phyloP scores from a whole-genome alignment of 1,140 invertebrate genomes.

The Penaeus japonicus region DNA sequence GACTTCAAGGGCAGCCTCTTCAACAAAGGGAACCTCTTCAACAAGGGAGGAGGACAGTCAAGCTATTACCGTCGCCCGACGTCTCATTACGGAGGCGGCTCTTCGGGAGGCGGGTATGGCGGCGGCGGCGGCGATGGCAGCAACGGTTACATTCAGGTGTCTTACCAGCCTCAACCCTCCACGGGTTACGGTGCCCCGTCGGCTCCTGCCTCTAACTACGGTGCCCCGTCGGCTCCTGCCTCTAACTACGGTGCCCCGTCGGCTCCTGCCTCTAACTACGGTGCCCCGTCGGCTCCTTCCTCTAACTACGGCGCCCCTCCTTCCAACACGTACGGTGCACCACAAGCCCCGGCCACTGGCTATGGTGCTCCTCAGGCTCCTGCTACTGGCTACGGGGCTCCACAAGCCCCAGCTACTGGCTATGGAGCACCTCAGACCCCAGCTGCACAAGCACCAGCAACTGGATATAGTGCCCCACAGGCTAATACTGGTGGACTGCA shows the following conservation, averaged over 20 bases:
- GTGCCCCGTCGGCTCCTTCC: not conserved
- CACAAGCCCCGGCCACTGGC: not conserved
- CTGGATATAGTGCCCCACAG: slow-evolving; percentile 19
- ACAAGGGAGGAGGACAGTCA: slow-evolving; percentile 26
- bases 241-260: not conserved
- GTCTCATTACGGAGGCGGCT: slow-evolving; percentile 28
- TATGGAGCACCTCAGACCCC: not conserved
- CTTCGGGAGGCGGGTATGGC: not conserved
- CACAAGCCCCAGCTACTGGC: not conserved
- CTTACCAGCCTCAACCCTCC: not conserved
- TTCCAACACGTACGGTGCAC: not conserved
- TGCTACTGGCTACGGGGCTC: not conserved
- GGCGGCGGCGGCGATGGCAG: slow-evolving; percentile 2
- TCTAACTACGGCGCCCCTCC: not conserved
- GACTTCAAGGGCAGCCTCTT: slow-evolving; percentile 36
- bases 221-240: not conserved
- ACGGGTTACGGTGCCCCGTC: not conserved
- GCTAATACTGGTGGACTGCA: not conserved
- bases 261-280: not conserved
- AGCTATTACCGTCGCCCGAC: slow-evolving; percentile 30
- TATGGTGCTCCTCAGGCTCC: not conserved
- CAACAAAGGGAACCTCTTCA: slow-evolving; percentile 14
- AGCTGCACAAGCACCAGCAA: not conserved
- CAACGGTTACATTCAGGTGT: slow-evolving; percentile 30
- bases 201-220: not conserved